Evolutionary conservation across 2,888 invertebrate species (phyloP), one percentile per base, ranked within the genome.

Genomic region (Eurois occulta): DNA sequence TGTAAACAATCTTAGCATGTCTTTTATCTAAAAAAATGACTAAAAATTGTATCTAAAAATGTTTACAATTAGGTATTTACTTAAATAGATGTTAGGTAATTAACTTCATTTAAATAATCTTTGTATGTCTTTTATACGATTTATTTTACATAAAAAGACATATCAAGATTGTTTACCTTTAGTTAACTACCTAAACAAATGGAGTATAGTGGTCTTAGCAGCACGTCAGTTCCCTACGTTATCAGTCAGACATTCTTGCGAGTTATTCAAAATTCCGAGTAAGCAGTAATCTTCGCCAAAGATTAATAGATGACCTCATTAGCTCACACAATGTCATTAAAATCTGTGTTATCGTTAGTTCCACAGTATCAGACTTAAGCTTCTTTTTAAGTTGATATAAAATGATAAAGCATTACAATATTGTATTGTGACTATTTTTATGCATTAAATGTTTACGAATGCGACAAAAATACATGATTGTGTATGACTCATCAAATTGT

Each of bases 301-400:
- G 48, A 79, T 71, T 74, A 69, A 43, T 79, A 69, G 28, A 58
- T 77, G 72, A 84, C 84, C 72, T 77, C 52, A 67, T 80, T 80
- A 84, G 32, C 7, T 28, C 48, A 73, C 24, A 72, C 48, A 73
- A 58, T 60, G 72, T 70, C 62, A 70, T 80, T 68, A 66, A 80
- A 66, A 52, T 28, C 18, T 38, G 13, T 72, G 35, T 60, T 66
- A 69, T 83, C 72, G 35, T 55, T 76, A 70, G 41, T 67, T 32
- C 13, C 18, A 66, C 64, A 41, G 11, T 72, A 60, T 72, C 74
- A 67, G 24, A 72, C 41, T 72, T 43, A 28, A 52, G 18, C 28
- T 78, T 71, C 2, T 48, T 58, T 68, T 68, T 66, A 43, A 55
- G 35, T 77, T 16, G 66, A 65, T 73, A 64, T 35, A 21, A 64